These are phyloP conservation scores for Aricia agestis DNA, from an alignment of 1,140 invertebrate species.

Conservation along the genomic window DNA sequence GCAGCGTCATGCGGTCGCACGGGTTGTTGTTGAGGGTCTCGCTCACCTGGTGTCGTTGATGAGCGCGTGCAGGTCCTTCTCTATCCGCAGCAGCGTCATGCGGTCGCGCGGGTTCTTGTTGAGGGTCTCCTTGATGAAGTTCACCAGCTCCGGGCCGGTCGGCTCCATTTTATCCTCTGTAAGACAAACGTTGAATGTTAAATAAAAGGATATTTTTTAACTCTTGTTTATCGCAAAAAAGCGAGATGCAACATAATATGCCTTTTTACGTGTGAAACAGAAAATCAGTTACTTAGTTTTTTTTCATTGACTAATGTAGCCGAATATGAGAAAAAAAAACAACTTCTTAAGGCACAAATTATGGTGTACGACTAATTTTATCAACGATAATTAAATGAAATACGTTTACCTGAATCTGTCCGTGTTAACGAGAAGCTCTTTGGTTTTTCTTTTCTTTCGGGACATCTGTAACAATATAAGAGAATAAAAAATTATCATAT, in stretches of 20 bases:
- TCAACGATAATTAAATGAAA: neutral
- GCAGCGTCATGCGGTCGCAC: conserved; percentile 89
- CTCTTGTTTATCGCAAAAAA: no score
- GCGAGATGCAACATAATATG: no score
- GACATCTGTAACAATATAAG: conserved; percentile 44
- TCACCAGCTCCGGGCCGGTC: conserved; percentile 81
- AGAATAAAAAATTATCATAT: conserved; percentile 11
- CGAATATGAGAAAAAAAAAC: no score
- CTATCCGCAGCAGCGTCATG: conserved; percentile 88
- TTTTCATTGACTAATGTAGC: no score
- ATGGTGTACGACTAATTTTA: no score
- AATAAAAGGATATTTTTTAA: no score
- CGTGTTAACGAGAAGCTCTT: conserved; percentile 47
- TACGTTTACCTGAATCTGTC: conserved; percentile 49
- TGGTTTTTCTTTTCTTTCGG: conserved; percentile 53
- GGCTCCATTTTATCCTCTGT: conserved; percentile 89
- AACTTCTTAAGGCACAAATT: no score
- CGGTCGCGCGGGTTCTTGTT: conserved; percentile 93
- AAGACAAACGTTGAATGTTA: conserved; percentile 33
- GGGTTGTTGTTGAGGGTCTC: conserved; percentile 78
- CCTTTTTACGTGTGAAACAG: no score
- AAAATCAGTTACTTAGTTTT: no score
- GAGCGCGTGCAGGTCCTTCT: conserved; percentile 90
- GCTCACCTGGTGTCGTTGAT: conserved; percentile 88
- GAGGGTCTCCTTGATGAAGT: conserved; percentile 92